These are phyloP conservation scores for Nothocercus nigrocapillus DNA, from an alignment of 2,113 vertebrate species.

Conservation along the genomic window DNA sequence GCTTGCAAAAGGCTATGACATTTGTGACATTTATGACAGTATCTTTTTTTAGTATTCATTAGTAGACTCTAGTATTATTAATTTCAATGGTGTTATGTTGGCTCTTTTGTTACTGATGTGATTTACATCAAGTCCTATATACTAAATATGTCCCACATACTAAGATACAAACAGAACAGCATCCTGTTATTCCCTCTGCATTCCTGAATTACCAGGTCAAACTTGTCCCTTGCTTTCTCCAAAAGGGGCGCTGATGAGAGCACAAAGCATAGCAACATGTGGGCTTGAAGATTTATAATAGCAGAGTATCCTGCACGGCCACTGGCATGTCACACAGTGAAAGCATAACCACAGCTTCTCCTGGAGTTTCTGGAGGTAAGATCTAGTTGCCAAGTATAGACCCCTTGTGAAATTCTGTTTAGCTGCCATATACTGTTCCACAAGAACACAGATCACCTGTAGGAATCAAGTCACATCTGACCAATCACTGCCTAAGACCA, in stretches of 20 bases:
- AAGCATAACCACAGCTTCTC: neutral
- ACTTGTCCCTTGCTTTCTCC: neutral
- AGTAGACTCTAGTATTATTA: neutral
- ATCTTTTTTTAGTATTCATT: neutral
- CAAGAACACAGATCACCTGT: neutral
- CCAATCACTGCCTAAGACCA: neutral
- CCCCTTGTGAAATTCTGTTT: neutral
- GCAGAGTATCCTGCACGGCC: neutral
- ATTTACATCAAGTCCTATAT: neutral
- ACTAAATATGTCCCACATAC: neutral
- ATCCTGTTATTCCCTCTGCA: neutral
- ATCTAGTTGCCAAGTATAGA: fast-evolving
- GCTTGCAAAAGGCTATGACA: neutral
- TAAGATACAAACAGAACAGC: neutral
- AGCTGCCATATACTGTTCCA: neutral
- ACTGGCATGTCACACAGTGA: neutral
- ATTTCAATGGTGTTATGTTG: neutral
- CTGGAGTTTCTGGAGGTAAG: neutral
- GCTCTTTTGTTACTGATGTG: neutral
- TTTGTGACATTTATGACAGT: neutral
- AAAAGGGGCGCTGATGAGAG: neutral
- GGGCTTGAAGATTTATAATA: neutral
- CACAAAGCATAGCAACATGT: neutral
- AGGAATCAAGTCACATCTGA: neutral
- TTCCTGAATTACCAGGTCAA: neutral